Conservation (phyloP, 2,113 vertebrate genomes). For the Murina feae region DNA sequence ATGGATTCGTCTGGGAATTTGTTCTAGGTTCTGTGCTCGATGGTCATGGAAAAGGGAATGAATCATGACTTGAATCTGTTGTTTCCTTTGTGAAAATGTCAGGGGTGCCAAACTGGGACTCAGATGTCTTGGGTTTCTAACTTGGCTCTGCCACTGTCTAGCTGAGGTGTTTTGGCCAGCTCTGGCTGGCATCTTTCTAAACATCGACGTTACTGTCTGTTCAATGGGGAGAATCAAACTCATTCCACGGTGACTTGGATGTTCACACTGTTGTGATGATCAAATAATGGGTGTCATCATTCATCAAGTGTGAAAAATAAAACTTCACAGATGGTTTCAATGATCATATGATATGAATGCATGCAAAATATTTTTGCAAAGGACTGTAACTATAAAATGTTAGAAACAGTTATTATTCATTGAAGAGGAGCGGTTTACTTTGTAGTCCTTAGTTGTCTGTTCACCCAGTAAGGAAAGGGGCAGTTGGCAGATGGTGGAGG, state of each 20-base stretch:
- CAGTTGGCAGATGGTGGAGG: not conserved
- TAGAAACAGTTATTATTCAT: not conserved
- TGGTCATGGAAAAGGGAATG: not conserved
- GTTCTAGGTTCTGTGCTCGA: not conserved
- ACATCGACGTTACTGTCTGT: not conserved
- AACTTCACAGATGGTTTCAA: not conserved
- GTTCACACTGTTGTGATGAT: not conserved
- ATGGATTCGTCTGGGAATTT: not conserved
- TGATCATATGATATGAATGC: not conserved
- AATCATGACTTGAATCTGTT: not conserved
- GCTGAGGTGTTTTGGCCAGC: not conserved
- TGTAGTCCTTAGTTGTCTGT: not conserved
- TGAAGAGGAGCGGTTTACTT: not conserved
- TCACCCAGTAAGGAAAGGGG: not conserved
- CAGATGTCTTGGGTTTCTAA: not conserved
- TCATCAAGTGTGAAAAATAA: not conserved
- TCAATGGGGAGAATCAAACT: not conserved
- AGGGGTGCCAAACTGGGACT: not conserved
- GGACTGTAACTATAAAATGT: not conserved
- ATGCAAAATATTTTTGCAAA: not conserved
- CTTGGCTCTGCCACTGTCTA: not conserved
- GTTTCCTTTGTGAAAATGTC: not conserved
- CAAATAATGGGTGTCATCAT: not conserved
- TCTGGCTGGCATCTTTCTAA: not conserved
- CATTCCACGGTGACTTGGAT: not conserved